These are phyloP conservation scores for Ibycter americanus DNA, from an alignment of 2,797 vertebrate species.

Conservation along the genomic window DNA sequence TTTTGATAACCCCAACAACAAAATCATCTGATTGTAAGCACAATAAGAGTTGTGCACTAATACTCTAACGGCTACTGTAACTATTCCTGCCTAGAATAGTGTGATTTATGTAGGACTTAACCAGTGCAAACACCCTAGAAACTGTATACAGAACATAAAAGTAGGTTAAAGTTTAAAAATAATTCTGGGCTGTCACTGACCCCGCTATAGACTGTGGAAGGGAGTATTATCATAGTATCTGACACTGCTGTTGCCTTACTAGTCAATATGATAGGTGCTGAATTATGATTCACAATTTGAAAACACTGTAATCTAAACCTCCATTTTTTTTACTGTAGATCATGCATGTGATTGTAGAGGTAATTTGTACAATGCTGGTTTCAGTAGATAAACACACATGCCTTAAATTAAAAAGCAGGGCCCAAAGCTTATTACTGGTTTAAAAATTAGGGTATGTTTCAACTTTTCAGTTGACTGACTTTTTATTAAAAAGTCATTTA, in stretches of 20 bases:
- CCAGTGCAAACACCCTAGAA: slow-evolving; percentile 78
- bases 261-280: slow-evolving; percentile 85
- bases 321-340: slow-evolving; percentile 78
- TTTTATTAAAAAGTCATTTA: slow-evolving; percentile 70
- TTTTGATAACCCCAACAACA: slow-evolving; percentile 66
- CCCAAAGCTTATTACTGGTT: slow-evolving; percentile 76
- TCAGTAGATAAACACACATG: slow-evolving; percentile 81
- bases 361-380: slow-evolving; percentile 79
- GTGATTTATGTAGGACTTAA: slow-evolving; percentile 78
- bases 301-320: slow-evolving; percentile 80
- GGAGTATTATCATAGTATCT: slow-evolving; percentile 78
- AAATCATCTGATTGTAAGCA: slow-evolving; percentile 79
- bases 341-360: slow-evolving; percentile 80
- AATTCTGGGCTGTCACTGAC: slow-evolving; percentile 75
- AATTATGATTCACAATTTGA: slow-evolving; percentile 82
- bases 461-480: slow-evolving; percentile 58
- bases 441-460: slow-evolving; percentile 73
- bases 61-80: slow-evolving; percentile 79
- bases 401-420: slow-evolving; percentile 83
- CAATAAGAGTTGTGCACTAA: slow-evolving; percentile 77
- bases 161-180: slow-evolving; percentile 75
- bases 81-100: slow-evolving; percentile 80
- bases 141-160: slow-evolving; percentile 71
- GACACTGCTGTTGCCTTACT: slow-evolving; percentile 88
- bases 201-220: slow-evolving; percentile 77